These are phyloP conservation scores for Lycodopsis pacificus DNA, from an alignment of 2,797 vertebrate genomes.

Conservation along the genomic window DNA sequence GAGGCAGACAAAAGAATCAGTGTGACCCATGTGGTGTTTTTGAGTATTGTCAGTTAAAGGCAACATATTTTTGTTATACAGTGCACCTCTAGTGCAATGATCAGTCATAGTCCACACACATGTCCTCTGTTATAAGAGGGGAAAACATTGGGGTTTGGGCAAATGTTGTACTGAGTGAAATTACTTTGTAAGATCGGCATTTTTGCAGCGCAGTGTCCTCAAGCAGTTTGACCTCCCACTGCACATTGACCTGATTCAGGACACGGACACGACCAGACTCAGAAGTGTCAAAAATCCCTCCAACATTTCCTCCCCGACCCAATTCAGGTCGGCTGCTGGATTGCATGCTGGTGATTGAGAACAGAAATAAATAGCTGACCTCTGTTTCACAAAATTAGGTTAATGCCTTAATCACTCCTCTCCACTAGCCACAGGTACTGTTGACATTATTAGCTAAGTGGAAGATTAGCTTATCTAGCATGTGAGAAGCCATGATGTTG, in stretches of 20 bases:
- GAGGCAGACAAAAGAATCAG: slow-evolving; percentile 6
- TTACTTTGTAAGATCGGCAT: neutral
- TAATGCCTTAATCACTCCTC: slow-evolving; percentile 50
- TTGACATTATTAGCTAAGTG: slow-evolving; percentile 13
- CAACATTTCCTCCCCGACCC: slow-evolving; percentile 11
- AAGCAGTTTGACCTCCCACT: slow-evolving; percentile 34
- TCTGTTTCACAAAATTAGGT: slow-evolving; percentile 58
- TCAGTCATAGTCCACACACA: neutral
- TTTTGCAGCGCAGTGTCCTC: slow-evolving; percentile 3
- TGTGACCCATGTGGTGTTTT: slow-evolving; percentile 4
- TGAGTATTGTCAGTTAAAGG: neutral
- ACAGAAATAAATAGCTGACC: slow-evolving; percentile 51
- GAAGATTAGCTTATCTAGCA: slow-evolving; percentile 21
- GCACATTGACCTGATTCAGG: slow-evolving; percentile 45
- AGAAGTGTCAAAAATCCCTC: slow-evolving; percentile 19
- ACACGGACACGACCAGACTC: slow-evolving; percentile 13
- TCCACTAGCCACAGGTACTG: slow-evolving; percentile 17
- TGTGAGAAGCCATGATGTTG: slow-evolving; percentile 8
- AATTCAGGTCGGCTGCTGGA: slow-evolving; percentile 22
- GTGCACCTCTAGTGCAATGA: neutral
- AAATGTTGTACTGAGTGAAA: neutral
- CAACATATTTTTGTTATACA: neutral
- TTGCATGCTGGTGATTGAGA: slow-evolving; percentile 22
- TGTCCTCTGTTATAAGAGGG: neutral
- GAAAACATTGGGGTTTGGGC: neutral